Evolutionary conservation across 2,888 invertebrate species (phyloP), one percentile per base, ranked within the genome.

Genomic region (Liopterus haemorrhoidalis): DNA sequence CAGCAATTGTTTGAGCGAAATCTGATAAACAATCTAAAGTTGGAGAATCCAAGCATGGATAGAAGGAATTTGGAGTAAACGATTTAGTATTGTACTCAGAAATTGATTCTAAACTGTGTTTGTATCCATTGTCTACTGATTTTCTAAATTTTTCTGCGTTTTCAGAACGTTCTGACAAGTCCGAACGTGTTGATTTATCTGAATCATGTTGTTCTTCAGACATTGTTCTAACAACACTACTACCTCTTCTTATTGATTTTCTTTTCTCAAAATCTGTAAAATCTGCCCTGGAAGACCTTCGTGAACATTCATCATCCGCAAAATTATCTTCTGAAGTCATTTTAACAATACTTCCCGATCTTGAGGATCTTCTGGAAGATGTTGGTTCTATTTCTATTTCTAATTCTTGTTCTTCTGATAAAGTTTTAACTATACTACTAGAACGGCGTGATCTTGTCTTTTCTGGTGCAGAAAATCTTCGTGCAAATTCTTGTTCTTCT

Each of bases 101-200:
- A 51, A 69, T 68, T 2, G 67, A 67, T 45, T 68, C 67, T 40
- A 69, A 57, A 51, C 68, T 68, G 35, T 59, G 63, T 32, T 66
- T 59, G 43, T 59, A 57, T 9, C 59, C 57, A 46, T 57, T 60
- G 37, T 62, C 62, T 31, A 61, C 46, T 5, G 59, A 58, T 48
- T 57, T 50, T 27, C 62, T 41, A 11, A 38, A 6, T 32, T 42
- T 47, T 30, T 42, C 45, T 22, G 44, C 36, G 12, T 15, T 18
- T 20, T 43, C 36, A 27, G 43, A 43, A 28, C 43, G 43, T 24
- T 44, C 37, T 12, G 20, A 38, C 20, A 22, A 28, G 20, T 40
- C 31, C 15, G 21, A 31, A 12, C n/a, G 11, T 12, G 8, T 6
- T 16, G 5, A 6, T 9, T 39, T 33, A 5, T 38, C 44, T 14